These are phyloP conservation scores for Polydrusus pterygomalis DNA, from an alignment of 2,888 invertebrate genomes.

Conservation along the genomic window DNA sequence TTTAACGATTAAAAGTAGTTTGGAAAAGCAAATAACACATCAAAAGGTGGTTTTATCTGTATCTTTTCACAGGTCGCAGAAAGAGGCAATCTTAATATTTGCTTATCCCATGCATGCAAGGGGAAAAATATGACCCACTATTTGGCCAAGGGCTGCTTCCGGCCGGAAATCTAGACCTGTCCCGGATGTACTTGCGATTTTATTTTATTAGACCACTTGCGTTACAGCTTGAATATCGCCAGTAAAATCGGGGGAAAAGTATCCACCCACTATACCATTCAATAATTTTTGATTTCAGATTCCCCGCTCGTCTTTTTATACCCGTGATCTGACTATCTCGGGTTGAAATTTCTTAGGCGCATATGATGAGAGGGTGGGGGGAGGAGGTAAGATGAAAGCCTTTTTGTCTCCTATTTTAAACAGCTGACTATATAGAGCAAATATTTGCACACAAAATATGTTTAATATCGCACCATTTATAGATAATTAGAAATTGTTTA, in stretches of 20 bases:
- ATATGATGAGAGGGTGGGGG: no score
- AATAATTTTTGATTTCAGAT: background rate
- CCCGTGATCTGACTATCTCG: no score
- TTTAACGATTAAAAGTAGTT: slow-evolving; percentile 36
- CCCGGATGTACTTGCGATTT: slow-evolving; percentile 64
- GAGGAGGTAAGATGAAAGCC: no score
- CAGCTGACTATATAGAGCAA: no score
- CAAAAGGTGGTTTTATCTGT: slow-evolving; percentile 49
- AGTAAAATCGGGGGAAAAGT: slow-evolving; percentile 15
- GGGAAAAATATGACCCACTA: slow-evolving; percentile 60
- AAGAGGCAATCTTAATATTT: slow-evolving; percentile 58
- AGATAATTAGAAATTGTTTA: no score
- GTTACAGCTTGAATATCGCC: slow-evolving; percentile 43
- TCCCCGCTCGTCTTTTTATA: background rate
- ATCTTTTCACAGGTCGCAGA: slow-evolving; percentile 55
- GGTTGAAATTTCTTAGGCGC: no score
- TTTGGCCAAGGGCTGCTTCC: slow-evolving; percentile 60
- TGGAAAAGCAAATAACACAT: slow-evolving; percentile 42
- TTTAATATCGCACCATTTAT: no score
- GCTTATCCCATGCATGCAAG: slow-evolving; percentile 62
- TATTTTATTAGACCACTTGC: slow-evolving; percentile 56
- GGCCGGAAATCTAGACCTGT: slow-evolving; percentile 62
- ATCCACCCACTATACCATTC: slow-evolving; percentile 34
- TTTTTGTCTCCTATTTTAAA: no score
- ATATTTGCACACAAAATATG: no score